Base-by-base conservation (phyloP, 2,888 invertebrate genomes). In the Geophilus truncorum region DNA sequence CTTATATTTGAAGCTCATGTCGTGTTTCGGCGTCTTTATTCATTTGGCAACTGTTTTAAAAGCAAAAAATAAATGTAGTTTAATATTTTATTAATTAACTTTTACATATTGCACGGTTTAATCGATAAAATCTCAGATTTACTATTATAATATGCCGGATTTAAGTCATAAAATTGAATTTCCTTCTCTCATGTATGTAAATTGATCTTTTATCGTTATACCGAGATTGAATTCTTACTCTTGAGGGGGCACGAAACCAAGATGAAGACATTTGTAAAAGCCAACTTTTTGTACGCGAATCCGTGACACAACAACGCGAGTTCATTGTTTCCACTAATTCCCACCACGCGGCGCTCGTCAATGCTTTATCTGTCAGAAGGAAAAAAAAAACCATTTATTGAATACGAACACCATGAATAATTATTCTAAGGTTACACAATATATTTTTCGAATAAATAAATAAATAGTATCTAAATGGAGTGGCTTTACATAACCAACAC, bases 1-100 rank as follows among this genome's bases (percentile, higher is more conserved):
- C 45, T 86, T 84, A 82, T 87, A 88, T 36, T 87, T 85, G 76
- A 83, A 81, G 10, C 80, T 80, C 70, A 70, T 70, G 25, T 28
- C 70, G 25, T 15, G 25, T 25, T n/a, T 12, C 12, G 25, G 0
- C 28, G 25, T 70, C 70, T 3, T 7, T n/a, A 7, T 5, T 70
- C 70, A 70, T 70, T 70, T 70, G 12, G 28, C 15, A 15, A 3
- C 25, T 10, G 28, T 25, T 28, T n/a, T 70, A 6, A 12, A 70
- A 70, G n/a, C 10, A 70, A 6, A 57, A 70, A 70, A 28, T 28
- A 15, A 12, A 23, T 28, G 12, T 28, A 28, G 9, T 25, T 28
- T 62, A 23, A 23, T 28, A 0, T 70, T 4, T 51, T 15, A n/a
- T n/a, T 15, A 45, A n/a, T 40, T n/a, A 45, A n/a, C n/a, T 3